Evolutionary conservation across 1,140 invertebrate species (phyloP), one percentile per base, ranked within the genome.

Genomic region (Atta texana): DNA sequence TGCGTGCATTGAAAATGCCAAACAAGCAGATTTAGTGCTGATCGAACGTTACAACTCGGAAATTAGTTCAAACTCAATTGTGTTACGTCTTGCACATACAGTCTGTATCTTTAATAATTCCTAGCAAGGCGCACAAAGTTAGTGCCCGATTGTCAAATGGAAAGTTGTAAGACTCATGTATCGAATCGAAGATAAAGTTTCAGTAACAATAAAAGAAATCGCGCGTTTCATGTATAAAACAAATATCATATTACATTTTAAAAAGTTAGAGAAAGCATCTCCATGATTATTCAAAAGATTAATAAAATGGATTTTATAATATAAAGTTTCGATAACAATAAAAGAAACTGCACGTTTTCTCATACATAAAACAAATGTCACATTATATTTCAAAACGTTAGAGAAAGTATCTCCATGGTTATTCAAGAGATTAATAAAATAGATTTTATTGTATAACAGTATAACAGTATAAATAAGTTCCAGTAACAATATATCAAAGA

Each of bases 21-120:
- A 53, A 55, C 77, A 66, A 81, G 64, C 78, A 18, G n/a, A 57
- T 81, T 81, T 71, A 71, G 21, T 71, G 78, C 78, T 57, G 78
- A 81, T 81, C 49, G 64, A 81, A 59, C 51, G 51, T 53, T 71
- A 57, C 34, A 12, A 81, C 21, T 28, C 49, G 21, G 49, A n/a
- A 81, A 81, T 81, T 71, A 71, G 64, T 69, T 81, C 14, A 80
- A 24, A n/a, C 77, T 39, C 64, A 31, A 10, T 53, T 8, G 77
- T 34, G 61, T 53, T 64, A 78, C 3, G 75, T 78, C 44, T 53
- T 24, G 55, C n/a, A 39, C 16, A 59, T 31, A 55, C 63, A 14
- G 55, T 80, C 53, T 80, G 18, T 57, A 57, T 55, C 34, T 57
- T 61, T 57, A 57, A 71, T 71, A 57, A 71, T 71, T 81, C 31